Evolutionary conservation across 64 coral and sea anemone species (phyloP).

Genomic region (Acropora yongei): DNA sequence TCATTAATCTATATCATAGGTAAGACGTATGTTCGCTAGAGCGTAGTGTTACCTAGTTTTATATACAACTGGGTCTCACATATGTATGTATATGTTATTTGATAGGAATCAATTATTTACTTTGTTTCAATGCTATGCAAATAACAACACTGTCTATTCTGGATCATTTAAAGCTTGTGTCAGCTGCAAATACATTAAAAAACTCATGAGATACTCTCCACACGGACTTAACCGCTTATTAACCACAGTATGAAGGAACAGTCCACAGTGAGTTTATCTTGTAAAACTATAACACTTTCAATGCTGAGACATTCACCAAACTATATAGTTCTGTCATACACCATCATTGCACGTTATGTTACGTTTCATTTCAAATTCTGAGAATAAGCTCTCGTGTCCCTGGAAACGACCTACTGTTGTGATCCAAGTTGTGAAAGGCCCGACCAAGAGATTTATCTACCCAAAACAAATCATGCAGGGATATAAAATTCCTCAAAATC

Average conservation of each 20-base stretch:
- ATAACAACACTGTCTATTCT: not conserved
- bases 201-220: not conserved
- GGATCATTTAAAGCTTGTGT: not conserved
- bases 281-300: too few relatives aligned
- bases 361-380: too few relatives aligned
- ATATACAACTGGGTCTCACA: too few relatives aligned
- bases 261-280: constrained; percentile 18
- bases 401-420: not conserved
- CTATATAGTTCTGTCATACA: too few relatives aligned
- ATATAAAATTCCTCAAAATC: not conserved
- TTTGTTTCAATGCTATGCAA: constrained; percentile 39
- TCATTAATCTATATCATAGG: too few relatives aligned
- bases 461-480: not conserved
- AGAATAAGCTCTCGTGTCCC: not conserved
- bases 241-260: constrained; percentile 29
- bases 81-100: too few relatives aligned
- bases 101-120: constrained; percentile 30
- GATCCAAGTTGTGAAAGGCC: too few relatives aligned
- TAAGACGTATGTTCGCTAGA: too few relatives aligned
- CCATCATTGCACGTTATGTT: too few relatives aligned
- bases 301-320: too few relatives aligned
- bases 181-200: constrained; percentile 16
- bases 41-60: too few relatives aligned
- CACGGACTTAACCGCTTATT: not conserved
- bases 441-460: not conserved